Percentiles rank a stretch among this genome's conserved stretches.
Evolutionary conservation across 2,888 invertebrate genomes (phyloP).

Genomic region (Exephanes ischioxanthus): DNA sequence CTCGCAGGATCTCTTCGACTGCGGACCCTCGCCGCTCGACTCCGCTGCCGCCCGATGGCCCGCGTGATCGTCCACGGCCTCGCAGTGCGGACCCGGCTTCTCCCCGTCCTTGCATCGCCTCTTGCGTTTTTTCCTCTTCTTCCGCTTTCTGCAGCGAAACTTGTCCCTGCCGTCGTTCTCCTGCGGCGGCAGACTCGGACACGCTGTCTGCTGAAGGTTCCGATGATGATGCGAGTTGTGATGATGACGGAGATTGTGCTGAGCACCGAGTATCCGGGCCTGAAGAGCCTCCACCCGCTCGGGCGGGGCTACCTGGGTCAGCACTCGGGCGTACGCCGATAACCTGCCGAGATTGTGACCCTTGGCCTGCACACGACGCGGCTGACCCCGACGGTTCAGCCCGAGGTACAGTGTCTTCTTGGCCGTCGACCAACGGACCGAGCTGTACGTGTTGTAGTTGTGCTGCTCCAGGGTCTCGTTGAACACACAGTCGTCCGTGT

Average conservation of each 20-base stretch:
- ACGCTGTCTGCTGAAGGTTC: constrained; percentile 81
- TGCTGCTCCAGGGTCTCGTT: constrained; percentile 94
- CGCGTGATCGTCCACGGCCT: constrained; percentile 48
- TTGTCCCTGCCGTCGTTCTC: constrained; percentile 82
- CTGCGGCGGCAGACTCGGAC: constrained; percentile 76
- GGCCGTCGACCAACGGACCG: constrained; percentile 89
- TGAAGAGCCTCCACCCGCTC: constrained; percentile 86
- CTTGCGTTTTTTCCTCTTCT: constrained; percentile 86
- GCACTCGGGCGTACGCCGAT: constrained; percentile 91
- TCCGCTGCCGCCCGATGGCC: constrained; percentile 42
- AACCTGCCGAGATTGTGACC: constrained; percentile 89
- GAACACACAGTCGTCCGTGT: constrained; percentile 93
- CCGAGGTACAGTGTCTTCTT: constrained; percentile 91
- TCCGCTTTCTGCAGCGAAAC: constrained; percentile 85
- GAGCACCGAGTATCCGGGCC: constrained; percentile 82
- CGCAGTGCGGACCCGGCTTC: constrained; percentile 77
- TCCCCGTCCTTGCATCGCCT: constrained; percentile 80
- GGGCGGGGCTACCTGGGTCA: constrained; percentile 87
- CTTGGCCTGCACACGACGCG: constrained; percentile 91
- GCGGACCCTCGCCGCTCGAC: constrained; percentile 66
- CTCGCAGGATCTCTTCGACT: constrained; percentile 80
- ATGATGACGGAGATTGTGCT: constrained; percentile 80
- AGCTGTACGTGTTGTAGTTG: constrained; percentile 94
- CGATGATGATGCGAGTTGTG: constrained; percentile 73
- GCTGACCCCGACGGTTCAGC: constrained; percentile 90